Conservation (phyloP, 2,113 vertebrate genomes). For the Toxotes jaculatrix region DNA sequence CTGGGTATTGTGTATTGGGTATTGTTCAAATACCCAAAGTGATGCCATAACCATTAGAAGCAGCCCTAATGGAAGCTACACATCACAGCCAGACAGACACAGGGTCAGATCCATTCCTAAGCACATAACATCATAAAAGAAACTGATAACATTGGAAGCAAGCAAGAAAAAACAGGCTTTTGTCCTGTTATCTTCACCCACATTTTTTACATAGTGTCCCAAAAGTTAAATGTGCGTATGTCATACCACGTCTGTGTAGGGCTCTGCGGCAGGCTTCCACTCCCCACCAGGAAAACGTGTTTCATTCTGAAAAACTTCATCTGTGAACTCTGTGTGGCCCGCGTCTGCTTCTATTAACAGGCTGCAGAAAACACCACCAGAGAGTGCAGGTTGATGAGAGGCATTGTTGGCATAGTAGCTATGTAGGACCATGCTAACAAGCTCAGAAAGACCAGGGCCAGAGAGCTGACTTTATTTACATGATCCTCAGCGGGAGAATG, state of each 20-base stretch:
- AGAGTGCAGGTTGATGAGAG: slow-evolving; percentile 8
- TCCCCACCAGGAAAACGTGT: slow-evolving; percentile 93
- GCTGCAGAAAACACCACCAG: slow-evolving; percentile 77
- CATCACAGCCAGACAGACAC: neutral
- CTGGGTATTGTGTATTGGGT: no score
- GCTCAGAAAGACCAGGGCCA: slow-evolving; percentile 27
- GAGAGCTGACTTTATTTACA: slow-evolving; percentile 51
- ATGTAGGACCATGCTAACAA: slow-evolving; percentile 32
- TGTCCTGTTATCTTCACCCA: slow-evolving; percentile 28
- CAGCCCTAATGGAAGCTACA: neutral
- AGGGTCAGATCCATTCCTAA: neutral
- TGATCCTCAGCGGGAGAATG: slow-evolving; percentile 37
- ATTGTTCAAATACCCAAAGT: neutral
- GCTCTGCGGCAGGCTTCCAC: slow-evolving; percentile 90
- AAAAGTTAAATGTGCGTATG: neutral
- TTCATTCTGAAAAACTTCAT: slow-evolving; percentile 96
- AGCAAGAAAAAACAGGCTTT: slow-evolving; percentile 26
- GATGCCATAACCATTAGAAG: neutral
- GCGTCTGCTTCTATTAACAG: slow-evolving; percentile 95
- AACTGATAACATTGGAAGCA: slow-evolving; percentile 30
- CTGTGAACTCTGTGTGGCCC: slow-evolving; percentile 95
- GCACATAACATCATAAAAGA: neutral
- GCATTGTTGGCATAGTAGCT: slow-evolving; percentile 39
- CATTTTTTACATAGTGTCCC: slow-evolving; percentile 37
- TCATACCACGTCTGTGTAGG: slow-evolving; percentile 93